Conservation (phyloP, 2,888 invertebrate species). For the Andrena chrysosceles region DNA sequence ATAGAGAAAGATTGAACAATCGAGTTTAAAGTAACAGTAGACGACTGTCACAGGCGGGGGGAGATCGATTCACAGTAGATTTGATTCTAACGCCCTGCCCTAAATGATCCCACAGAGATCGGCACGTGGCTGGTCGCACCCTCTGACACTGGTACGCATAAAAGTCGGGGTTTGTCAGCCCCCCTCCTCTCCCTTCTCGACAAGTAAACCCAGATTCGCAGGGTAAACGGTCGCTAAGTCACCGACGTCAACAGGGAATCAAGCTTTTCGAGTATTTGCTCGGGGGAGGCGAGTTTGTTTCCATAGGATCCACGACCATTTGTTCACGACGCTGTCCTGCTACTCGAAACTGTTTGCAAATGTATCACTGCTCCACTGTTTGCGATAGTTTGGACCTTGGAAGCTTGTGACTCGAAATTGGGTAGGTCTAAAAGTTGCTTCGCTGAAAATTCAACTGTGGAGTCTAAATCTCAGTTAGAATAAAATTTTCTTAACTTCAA, state of each 20-base stretch:
- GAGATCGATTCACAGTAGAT: constrained; percentile 73
- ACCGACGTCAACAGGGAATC: constrained; percentile 77
- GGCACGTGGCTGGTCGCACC: constrained; percentile 82
- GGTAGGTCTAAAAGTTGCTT: no score
- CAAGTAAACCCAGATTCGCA: constrained; percentile 69
- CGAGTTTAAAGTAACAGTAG: constrained; percentile 50
- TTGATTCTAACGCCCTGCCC: constrained; percentile 76
- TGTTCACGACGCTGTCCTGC: constrained; percentile 39
- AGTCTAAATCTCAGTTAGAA: no score
- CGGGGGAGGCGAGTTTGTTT: constrained; percentile 73
- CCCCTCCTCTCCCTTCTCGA: constrained; percentile 30
- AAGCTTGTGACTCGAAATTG: no score
- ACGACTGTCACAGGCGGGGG: constrained; percentile 16
- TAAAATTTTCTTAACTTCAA: no score
- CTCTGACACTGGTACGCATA: constrained; percentile 66
- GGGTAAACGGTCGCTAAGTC: constrained; percentile 78
- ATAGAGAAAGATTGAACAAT: constrained; percentile 25
- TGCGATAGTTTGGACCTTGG: neutral
- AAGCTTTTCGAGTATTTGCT: constrained; percentile 77
- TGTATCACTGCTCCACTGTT: constrained; percentile 5
- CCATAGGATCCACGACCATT: constrained; percentile 66
- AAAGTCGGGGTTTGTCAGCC: constrained; percentile 62
- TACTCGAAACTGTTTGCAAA: constrained; percentile 44
- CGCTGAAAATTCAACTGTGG: no score
- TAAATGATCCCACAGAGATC: constrained; percentile 82